Percentiles rank a stretch among this genome's conserved stretches.
Evolutionary conservation across 37 sponge, comb jelly and placozoan species (phyloP).

Genomic region (Chondrosia reniformis): DNA sequence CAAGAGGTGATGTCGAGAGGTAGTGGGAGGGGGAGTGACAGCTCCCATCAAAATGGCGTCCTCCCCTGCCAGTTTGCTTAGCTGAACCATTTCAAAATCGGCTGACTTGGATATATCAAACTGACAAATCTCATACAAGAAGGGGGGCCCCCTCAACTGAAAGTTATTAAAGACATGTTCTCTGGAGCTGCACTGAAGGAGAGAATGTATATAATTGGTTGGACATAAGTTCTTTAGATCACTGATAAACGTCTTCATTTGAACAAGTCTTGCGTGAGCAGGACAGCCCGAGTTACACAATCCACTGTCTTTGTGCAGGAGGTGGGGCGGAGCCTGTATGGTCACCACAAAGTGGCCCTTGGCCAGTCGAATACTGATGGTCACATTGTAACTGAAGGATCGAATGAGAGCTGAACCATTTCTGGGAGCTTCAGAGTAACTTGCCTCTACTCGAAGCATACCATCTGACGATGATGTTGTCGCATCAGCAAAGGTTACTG

Average conservation of each 20-base stretch:
- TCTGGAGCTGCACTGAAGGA: not conserved
- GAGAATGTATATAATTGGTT: too few relatives aligned
- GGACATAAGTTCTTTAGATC: too few relatives aligned
- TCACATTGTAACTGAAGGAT: conserved; percentile 45
- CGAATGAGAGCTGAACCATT: conserved; percentile 22
- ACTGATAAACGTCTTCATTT: not conserved
- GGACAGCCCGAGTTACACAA: conserved; percentile 45
- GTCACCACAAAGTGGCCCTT: conserved; percentile 34
- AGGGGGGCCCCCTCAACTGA: not conserved
- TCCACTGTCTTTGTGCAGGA: conserved; percentile 25
- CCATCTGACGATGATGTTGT: not conserved
- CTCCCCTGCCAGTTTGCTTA: not conserved
- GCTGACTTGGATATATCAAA: not conserved
- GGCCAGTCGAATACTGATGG: conserved; percentile 31
- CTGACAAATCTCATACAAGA: not conserved
- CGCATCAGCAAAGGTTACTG: conserved; percentile 16
- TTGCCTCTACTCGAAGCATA: not conserved
- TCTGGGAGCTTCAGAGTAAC: not conserved
- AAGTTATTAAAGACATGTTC: not conserved
- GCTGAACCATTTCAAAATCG: not conserved
- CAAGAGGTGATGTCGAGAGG: too few relatives aligned
- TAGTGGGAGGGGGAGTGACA: not conserved
- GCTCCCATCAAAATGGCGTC: conserved; percentile 4
- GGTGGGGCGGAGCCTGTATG: conserved; percentile 25
- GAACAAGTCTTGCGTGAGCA: not conserved